Percentiles rank a stretch among this genome's conserved stretches.
Evolutionary conservation across 2,888 invertebrate genomes (phyloP).

Genomic region (Parelbella ahira): DNA sequence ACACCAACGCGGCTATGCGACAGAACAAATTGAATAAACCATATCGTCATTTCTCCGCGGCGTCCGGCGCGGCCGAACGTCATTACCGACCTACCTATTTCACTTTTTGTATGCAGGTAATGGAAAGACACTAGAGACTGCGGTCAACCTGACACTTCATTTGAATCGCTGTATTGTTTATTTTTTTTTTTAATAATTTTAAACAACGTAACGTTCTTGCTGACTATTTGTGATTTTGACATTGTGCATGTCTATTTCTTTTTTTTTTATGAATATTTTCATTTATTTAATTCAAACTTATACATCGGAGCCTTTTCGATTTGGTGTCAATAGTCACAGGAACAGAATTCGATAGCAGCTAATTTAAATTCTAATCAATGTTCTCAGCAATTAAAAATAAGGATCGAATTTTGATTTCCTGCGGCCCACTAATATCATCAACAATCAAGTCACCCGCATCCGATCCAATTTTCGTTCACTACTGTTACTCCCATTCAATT

Average conservation of each 20-base stretch:
- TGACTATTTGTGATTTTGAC: too few species aligned
- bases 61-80: constrained; percentile 27
- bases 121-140: too few species aligned
- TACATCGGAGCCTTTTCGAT: too few species aligned
- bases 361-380: background rate
- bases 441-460: constrained; percentile 47
- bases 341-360: too few species aligned
- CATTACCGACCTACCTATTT: constrained; percentile 18
- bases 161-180: too few species aligned
- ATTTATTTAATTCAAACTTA: too few species aligned
- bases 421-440: constrained; percentile 42
- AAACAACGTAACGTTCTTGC: too few species aligned
- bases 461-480: constrained; percentile 43
- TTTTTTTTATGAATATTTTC: too few species aligned
- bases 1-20: constrained; percentile 24
- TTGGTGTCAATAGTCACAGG: too few species aligned
- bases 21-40: constrained; percentile 60
- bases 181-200: too few species aligned
- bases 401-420: constrained; percentile 30
- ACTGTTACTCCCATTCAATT: constrained; percentile 58
- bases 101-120: constrained; percentile 11
- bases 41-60: constrained; percentile 54
- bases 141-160: too few species aligned
- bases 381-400: constrained; percentile 11
- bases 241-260: too few species aligned